Base-by-base conservation (phyloP, 2,113 vertebrate genomes). In the Rhynchomys soricoides region DNA sequence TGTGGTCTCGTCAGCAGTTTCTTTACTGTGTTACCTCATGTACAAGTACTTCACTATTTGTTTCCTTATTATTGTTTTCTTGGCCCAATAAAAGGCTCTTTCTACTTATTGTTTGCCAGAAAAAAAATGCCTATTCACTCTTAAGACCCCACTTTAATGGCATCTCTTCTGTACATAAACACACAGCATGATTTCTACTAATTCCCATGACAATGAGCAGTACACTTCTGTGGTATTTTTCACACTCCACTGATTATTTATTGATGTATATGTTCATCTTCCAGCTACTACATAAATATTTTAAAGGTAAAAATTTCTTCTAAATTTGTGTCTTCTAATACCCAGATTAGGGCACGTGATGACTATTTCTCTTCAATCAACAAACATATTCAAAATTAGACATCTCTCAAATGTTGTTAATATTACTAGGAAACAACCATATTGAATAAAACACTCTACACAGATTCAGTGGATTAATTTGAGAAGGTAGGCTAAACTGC, bases 321-420 rank as follows among this genome's bases (percentile, higher is more conserved):
- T 89, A 62, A 55, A 52, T 85, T 62, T n/a, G 2, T 37, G 55
- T 68, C 31, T 78, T 40, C 34, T 77, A 85, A 85, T 93, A 31
- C 37, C 64, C 62, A 93, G 40, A 57, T 8, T 0, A 82, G 34
- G 6, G 37, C 5, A 90, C 29, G 45, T 40, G 74, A 52, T 22
- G 82, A 90, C 40, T 64, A n/a, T 55, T 93, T 91, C 77, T 79
- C 7, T 89, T 90, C 73, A 95, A 31, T 90, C 43, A 74, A 43
- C 68, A 87, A 79, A 50, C 31, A 64, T 31, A 9, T 62, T 92
- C 66, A 95, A 59, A 52, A 29, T 77, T 2, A 83, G 26, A 34
- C 34, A 74, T 70, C 15, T 92, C 57, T 94, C 48, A 78, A 90
- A 95, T 24, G 7, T 79, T 55, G 85, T 31, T 26, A 85, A 2